Evolutionary conservation across 2,113 vertebrate genomes (phyloP), one percentile per base, ranked within the genome.

Genomic region (Propithecus coquereli): DNA sequence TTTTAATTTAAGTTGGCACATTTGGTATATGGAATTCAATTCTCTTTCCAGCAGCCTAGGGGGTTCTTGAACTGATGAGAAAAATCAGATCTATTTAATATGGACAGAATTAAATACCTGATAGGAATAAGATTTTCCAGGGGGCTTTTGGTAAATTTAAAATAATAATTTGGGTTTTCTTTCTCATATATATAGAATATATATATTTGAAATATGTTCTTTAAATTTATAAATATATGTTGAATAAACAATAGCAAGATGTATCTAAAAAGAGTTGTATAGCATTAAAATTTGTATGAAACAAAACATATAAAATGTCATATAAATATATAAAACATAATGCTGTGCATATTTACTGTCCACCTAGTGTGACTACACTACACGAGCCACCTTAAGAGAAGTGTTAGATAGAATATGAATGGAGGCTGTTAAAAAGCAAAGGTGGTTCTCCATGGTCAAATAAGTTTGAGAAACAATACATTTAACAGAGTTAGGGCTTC

Each of bases 21-120:
- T 92, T 94, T 76, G 63, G 37, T 43, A 79, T 52, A 37, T 87
- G 45, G 88, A 59, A 87, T 10, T 73, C 37, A 80, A 45, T 87
- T 80, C 50, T 92, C 40, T 92, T 92, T 90, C 43, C 34, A 88
- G 54, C 89, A 95, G 80, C 54, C 70, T 71, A 61, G 30, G 34
- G 34, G 14, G n/a, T 76, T 80, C 71, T 59, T 54, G 25, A 95
- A 87, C 47, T 87, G 90, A 90, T 66, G 59, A 95, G 81, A 92
- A 95, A 83, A 94, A 84, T 76, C 37, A 70, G 40, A 61, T 43
- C 10, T 86, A 57, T 54, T 95, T 81, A 84, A 90, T 76, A 40
- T 82, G 77, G 18, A 34, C 37, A 76, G 52, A 79, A 84, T 61
- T 81, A 87, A 81, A 17, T 37, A 52, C 54, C 47, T 92, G 27